Evolutionary conservation across 2,797 vertebrate species (phyloP).

Genomic region (Salmo trutta): DNA sequence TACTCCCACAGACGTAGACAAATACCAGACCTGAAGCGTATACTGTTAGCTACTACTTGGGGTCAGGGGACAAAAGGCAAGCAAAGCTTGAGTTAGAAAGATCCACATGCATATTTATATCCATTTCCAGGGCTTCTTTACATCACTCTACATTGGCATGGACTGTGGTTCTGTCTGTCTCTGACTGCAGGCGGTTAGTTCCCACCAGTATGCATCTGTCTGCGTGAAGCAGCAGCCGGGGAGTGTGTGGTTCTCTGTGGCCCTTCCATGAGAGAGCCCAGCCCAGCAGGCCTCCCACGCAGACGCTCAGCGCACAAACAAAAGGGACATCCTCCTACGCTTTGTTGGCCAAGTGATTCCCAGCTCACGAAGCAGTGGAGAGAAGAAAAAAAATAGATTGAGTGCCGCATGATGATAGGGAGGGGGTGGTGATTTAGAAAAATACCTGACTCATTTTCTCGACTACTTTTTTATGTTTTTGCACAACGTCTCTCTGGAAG

Average conservation of each 20-base stretch:
- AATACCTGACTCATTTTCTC: constrained; percentile 60
- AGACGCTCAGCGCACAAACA: constrained; percentile 70
- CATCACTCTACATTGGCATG: constrained; percentile 42
- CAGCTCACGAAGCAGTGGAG: constrained; percentile 67
- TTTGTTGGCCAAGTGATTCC: constrained; percentile 72
- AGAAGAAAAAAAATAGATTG: constrained; percentile 59
- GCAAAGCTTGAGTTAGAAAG: constrained; percentile 42
- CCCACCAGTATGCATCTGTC: constrained; percentile 78
- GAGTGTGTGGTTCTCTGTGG: constrained; percentile 63
- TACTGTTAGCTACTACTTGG: constrained; percentile 3
- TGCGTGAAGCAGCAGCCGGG: constrained; percentile 58
- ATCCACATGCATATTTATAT: constrained; percentile 36
- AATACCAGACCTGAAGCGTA: constrained; percentile 46
- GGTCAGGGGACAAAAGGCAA: constrained; percentile 41
- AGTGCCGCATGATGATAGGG: constrained; percentile 61
- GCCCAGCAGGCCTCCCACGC: constrained; percentile 72
- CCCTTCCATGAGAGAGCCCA: constrained; percentile 69
- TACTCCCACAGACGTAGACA: constrained; percentile 57
- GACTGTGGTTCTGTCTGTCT: constrained; percentile 41
- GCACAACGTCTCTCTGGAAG: constrained; percentile 32
- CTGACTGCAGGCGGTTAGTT: constrained; percentile 65
- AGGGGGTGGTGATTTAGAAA: constrained; percentile 59
- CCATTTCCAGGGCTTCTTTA: constrained; percentile 39
- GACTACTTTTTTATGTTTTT: constrained; percentile 59
- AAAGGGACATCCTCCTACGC: constrained; percentile 78